Evolutionary conservation across 1,140 invertebrate species (phyloP), one percentile per base, ranked within the genome.

Genomic region (Drosophila virilis): DNA sequence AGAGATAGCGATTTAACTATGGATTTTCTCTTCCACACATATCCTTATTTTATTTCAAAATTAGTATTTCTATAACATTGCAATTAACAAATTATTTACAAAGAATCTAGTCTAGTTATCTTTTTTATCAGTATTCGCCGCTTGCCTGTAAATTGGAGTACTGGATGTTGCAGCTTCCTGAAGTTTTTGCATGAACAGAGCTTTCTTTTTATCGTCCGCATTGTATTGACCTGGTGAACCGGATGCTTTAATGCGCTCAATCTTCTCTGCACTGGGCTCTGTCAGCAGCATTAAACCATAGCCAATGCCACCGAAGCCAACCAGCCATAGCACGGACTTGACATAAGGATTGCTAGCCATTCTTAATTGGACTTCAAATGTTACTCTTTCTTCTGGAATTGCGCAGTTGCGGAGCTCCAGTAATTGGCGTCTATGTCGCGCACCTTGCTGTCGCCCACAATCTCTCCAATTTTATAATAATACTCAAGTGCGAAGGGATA

Each of bases 381-480:
- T 45, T 78, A 81, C 33, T 91, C 71, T 45, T 45, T 73, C n/a
- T 76, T 81, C 38, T 74, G 71, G 6, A 76, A 42, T 52, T 76
- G 59, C n/a, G 15, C 48, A 50, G 66, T 37, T 22, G 59, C 40
- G n/a, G 42, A 84, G 54, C 84, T 84, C 94, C 94, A 95, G 68
- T 93, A 89, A 74, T 84, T 90, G 6, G 92, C 81, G 78, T 95
- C 94, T 32, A 93, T 72, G 57, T 94, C 91, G 52, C 94, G 92
- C 22, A 92, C 93, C 37, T 93, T 93, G 38, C 91, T 93, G n/a
- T 93, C 92, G 10, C 93, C 93, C 10, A 95, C 65, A 22, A 90
- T 91, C 80, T 95, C 94, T 42, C 94, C 94, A n/a, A 94, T 68
- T 77, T 92, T 92, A 80, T 95, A 95, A 80, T 94, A 95, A 13